Percentiles rank a stretch among this genome's conserved stretches.
These are phyloP conservation scores for Paragorgia papillata DNA, from an alignment of 92 coral and sea anemone genomes.

Conservation along the genomic window DNA sequence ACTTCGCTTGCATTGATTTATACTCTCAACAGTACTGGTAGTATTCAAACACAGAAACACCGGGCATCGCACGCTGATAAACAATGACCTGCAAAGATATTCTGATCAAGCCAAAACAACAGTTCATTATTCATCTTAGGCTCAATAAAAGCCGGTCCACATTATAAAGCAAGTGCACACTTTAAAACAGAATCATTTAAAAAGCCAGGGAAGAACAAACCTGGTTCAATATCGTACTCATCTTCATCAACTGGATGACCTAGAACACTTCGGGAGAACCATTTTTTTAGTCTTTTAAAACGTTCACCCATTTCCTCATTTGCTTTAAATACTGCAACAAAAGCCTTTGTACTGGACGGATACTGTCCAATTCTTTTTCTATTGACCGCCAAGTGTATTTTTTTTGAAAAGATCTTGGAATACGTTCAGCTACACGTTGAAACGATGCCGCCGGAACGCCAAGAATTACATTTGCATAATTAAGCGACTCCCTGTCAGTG, in stretches of 20 bases:
- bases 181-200: not conserved
- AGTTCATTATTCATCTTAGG: not conserved
- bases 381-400: not conserved
- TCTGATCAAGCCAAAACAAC: constrained; percentile 24
- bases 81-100: not conserved
- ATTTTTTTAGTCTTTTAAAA: constrained; percentile 29
- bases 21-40: not conserved
- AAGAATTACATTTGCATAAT: not conserved
- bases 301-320: constrained; percentile 22
- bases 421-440: not conserved
- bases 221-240: constrained; percentile 40
- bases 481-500: not conserved
- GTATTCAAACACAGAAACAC: not conserved
- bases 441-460: not conserved
- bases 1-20: no score
- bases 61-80: not conserved
- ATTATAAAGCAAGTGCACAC: not conserved
- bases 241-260: constrained; percentile 42
- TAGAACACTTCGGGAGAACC: constrained; percentile 41
- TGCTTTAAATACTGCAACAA: not conserved
- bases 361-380: not conserved
- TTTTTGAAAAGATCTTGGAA: not conserved
- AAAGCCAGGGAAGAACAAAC: not conserved
- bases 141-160: not conserved
- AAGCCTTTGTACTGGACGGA: not conserved